Percentiles rank a stretch among this genome's conserved stretches.
Conservation (phyloP, 2,888 invertebrate species). For the Perdita meconis region DNA sequence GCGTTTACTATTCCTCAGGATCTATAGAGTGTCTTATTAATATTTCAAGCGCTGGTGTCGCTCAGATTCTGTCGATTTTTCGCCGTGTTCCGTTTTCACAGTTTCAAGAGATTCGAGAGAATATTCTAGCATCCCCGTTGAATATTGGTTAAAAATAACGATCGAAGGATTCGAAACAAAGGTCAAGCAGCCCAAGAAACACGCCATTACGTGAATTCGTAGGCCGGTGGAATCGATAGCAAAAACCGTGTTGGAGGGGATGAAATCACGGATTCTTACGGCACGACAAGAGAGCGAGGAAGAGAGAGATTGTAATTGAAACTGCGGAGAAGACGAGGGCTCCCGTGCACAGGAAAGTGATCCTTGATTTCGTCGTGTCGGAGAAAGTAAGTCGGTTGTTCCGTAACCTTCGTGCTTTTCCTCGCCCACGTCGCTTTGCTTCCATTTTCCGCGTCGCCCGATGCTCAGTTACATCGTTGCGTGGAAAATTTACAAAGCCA, state of each 20-base stretch:
- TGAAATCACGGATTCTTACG: conserved; percentile 20
- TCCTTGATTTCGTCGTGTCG: conserved; percentile 60
- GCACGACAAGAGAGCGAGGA: conserved; percentile 9
- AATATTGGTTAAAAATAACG: too few relatives aligned
- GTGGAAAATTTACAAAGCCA: conserved; percentile 1
- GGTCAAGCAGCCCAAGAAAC: too few relatives aligned
- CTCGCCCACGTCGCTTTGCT: conserved; percentile 44
- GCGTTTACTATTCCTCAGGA: too few relatives aligned
- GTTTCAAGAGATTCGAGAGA: too few relatives aligned
- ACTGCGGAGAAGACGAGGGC: conserved; percentile 27
- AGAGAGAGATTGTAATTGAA: conserved; percentile 27
- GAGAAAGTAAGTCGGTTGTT: conserved; percentile 61
- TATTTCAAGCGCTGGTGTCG: too few relatives aligned
- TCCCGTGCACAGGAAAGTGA: conserved; percentile 25
- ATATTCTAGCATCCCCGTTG: too few relatives aligned
- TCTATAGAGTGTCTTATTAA: too few relatives aligned
- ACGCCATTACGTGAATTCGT: too few relatives aligned
- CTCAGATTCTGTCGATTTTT: too few relatives aligned
- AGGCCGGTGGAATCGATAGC: conserved; percentile 21
- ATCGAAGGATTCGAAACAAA: too few relatives aligned
- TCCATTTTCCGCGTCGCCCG: conserved; percentile 42
- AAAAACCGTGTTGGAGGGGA: not conserved
- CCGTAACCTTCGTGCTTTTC: conserved; percentile 63
- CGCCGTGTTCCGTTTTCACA: too few relatives aligned
- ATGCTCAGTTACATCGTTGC: conserved; percentile 18